phyloP scores from a whole-genome alignment of 2,113 vertebrate genomes.

The Empidonax alnorum region DNA sequence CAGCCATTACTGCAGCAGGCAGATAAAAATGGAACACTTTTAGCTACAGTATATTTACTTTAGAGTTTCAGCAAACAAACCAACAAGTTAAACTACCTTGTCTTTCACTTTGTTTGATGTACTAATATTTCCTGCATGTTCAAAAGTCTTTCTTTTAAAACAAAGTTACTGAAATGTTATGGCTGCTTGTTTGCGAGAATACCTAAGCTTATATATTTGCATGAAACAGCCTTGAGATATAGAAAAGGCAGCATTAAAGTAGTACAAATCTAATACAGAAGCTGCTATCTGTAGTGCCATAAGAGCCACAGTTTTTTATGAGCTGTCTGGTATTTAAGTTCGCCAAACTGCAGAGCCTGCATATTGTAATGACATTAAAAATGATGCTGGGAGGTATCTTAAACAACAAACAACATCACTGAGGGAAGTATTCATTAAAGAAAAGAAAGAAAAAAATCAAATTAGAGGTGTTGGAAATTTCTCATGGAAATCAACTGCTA shows the following conservation, averaged over 20 bases:
- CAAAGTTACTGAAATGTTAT: constrained; percentile 47
- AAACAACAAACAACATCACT: constrained; percentile 70
- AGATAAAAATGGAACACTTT: constrained; percentile 86
- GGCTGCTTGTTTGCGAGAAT: constrained; percentile 59
- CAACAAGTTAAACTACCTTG: constrained; percentile 82
- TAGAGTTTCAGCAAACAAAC: constrained; percentile 82
- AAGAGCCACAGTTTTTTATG: constrained; percentile 55
- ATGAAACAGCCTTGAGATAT: constrained; percentile 62
- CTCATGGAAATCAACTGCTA: constrained; percentile 70
- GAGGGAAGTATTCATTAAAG: constrained; percentile 73
- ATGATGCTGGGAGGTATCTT: constrained; percentile 69
- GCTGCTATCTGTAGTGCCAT: constrained; percentile 68
- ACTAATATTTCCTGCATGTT: constrained; percentile 72
- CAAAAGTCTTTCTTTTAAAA: constrained; percentile 69
- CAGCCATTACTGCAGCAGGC: constrained; percentile 83
- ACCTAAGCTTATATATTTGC: constrained; percentile 65
- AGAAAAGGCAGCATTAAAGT: constrained; percentile 52
- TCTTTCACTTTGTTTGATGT: constrained; percentile 74
- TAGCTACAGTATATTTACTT: constrained; percentile 85
- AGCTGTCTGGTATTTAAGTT: constrained; percentile 66
- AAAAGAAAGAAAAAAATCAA: constrained; percentile 63
- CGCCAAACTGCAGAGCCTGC: constrained; percentile 52
- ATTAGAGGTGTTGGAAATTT: constrained; percentile 75
- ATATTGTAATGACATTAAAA: constrained; percentile 68
- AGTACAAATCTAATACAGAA: constrained; percentile 67